Evolutionary conservation across 2,888 invertebrate species (phyloP).

Genomic region (Lepetodrilus schrolli): DNA sequence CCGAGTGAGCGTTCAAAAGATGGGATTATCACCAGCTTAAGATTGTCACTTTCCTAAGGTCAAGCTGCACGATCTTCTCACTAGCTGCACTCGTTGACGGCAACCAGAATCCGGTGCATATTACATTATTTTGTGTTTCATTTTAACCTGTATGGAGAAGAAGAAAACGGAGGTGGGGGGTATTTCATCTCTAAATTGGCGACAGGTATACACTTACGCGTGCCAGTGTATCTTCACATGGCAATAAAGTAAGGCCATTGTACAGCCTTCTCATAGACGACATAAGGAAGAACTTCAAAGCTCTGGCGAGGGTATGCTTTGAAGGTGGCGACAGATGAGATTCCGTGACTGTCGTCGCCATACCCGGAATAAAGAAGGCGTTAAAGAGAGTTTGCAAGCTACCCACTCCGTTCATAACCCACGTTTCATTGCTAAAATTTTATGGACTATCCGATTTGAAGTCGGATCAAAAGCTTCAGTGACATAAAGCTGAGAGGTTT

Average conservation of each 20-base stretch:
- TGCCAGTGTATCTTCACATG: background rate
- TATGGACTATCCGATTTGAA: slow-evolving; percentile 21
- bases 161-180: too few relatives aligned
- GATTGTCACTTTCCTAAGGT: background rate
- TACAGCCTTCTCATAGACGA: background rate
- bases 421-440: slow-evolving; percentile 21
- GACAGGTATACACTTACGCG: slow-evolving; percentile 21
- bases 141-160: background rate
- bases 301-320: slow-evolving; percentile 5
- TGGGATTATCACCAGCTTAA: background rate
- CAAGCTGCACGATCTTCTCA: background rate
- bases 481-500: slow-evolving; percentile 8
- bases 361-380: background rate
- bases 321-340: background rate
- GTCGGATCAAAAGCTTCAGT: slow-evolving; percentile 21
- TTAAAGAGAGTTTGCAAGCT: slow-evolving; percentile 16
- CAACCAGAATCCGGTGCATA: background rate
- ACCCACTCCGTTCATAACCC: slow-evolving; percentile 5
- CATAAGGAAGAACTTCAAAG: background rate
- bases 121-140: slow-evolving; percentile 21
- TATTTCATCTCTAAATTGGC: slow-evolving; percentile 21
- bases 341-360: slow-evolving; percentile 10
- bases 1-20: background rate
- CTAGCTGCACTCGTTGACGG: background rate
- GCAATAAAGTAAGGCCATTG: slow-evolving; percentile 15